These are phyloP conservation scores for Scaptomyza montana DNA, from an alignment of 1,140 invertebrate species.

Conservation along the genomic window DNA sequence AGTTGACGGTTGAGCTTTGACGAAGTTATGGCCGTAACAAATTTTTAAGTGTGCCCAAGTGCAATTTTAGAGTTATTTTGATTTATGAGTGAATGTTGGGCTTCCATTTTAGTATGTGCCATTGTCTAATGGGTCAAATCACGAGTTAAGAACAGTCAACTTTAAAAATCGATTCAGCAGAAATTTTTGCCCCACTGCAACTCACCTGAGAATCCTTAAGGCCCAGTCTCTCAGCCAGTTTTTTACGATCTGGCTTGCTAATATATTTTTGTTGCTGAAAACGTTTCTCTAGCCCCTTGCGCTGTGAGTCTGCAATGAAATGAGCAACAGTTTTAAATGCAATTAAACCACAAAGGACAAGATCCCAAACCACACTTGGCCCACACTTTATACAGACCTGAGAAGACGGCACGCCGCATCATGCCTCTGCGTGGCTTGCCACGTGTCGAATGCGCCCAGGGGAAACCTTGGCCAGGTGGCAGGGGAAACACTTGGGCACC, in stretches of 20 bases:
- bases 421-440: conserved; percentile 95
- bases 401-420: conserved; percentile 95
- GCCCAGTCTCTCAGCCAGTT: conserved; percentile 96
- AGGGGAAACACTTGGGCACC: conserved; percentile 87
- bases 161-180: no score
- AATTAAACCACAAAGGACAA: conserved; percentile 3
- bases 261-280: conserved; percentile 99
- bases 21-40: no score
- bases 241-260: conserved; percentile 98
- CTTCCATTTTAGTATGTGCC: no score
- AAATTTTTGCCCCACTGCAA: neutral
- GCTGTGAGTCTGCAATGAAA: conserved; percentile 93
- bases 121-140: no score
- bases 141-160: no score
- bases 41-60: no score
- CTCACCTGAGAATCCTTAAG: conserved; percentile 97
- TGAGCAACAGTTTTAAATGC: conserved; percentile 29
- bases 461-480: conserved; percentile 87
- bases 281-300: conserved; percentile 96
- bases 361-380: neutral
- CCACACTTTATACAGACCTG: conserved; percentile 71
- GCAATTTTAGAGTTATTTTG: no score
- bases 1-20: no score
- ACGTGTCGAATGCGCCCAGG: conserved; percentile 90
- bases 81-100: no score